Base-by-base conservation (phyloP, 1,140 invertebrate species). In the Galleria mellonella region DNA sequence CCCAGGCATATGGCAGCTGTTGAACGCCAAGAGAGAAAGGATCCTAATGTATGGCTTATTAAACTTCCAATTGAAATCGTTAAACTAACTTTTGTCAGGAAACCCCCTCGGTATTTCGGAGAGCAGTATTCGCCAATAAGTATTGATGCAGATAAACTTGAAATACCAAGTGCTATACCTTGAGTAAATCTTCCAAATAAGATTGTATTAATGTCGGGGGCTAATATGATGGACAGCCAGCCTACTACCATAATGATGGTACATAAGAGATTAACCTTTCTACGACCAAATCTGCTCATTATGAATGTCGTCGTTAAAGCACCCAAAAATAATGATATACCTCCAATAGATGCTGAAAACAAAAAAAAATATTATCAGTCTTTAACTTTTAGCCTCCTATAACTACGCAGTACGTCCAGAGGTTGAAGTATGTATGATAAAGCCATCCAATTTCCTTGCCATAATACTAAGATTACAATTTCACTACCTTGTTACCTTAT, bases 21-120 rank as follows among this genome's bases (percentile, higher is more conserved):
- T 1, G 17, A 50, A 27, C 62, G 50, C 69, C 69, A 72, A 9
- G 33, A 38, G 1, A 59, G 44, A 10, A 54, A 67, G 1, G 59
- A 54, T 7, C 69, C 69, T 32, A 70, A 40, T 0, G 61, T 47
- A 17, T 72, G 69, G 1, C 60, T 52, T 13, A 43, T 33, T 4
- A 70, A 17, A n/a, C 62, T 57, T 15, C 66, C 69, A 1, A 55
- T 37, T 2, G 55, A 53, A 14, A 67, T 64, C 5, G 51, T 55
- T 1, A 67, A 12, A 4, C 66, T 59, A 39, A 69, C 67, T 4
- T 47, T 36, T 5, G 60, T 62, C 2, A 70, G 37, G 44, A 73
- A 73, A 11, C 57, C 50, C 13, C 67, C 67, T 38, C 70, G 31
- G 28, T 66, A 30, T 5, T 11, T 30, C 0, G 42, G 48, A 31